phyloP scores from a whole-genome alignment of 2,797 vertebrate species.

The Rhynchotus rufescens region DNA sequence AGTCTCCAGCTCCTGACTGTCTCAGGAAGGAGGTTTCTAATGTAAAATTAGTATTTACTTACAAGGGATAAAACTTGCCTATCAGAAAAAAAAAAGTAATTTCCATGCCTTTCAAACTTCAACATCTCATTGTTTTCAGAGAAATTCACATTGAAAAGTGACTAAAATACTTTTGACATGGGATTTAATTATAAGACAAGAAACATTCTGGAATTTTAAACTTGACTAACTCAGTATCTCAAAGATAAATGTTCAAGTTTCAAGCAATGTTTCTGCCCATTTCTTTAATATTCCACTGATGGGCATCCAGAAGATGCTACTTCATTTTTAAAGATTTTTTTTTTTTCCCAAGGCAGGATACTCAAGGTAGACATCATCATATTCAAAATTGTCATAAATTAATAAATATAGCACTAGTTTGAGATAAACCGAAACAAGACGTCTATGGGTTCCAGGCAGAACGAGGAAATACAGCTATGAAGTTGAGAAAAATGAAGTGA shows the following conservation, averaged over 20 bases:
- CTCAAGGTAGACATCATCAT: not conserved
- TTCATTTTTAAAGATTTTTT: not conserved
- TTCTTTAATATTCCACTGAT: not conserved
- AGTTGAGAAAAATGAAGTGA: not conserved
- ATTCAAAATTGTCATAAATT: constrained; percentile 26
- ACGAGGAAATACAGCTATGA: not conserved
- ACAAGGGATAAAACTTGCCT: constrained; percentile 1
- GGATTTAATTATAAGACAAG: not conserved
- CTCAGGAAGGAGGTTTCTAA: not conserved
- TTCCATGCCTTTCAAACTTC: constrained; percentile 14
- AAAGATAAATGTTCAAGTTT: not conserved
- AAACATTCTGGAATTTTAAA: not conserved
- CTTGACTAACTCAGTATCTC: not conserved
- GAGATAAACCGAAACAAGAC: not conserved
- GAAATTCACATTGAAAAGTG: not conserved
- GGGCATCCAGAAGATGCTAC: not conserved
- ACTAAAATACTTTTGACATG: not conserved
- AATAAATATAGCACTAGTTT: constrained; percentile 24
- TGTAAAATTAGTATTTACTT: not conserved
- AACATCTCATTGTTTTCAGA: not conserved
- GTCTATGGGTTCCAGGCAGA: not conserved
- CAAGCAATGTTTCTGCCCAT: not conserved
- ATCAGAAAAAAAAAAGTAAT: constrained; percentile 2
- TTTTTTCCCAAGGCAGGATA: not conserved
- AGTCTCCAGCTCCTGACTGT: not conserved